Percentiles rank a stretch among this genome's conserved stretches.
These are phyloP conservation scores for Adelognathus sp. DNA, from an alignment of 2,888 invertebrate genomes.

Conservation along the genomic window DNA sequence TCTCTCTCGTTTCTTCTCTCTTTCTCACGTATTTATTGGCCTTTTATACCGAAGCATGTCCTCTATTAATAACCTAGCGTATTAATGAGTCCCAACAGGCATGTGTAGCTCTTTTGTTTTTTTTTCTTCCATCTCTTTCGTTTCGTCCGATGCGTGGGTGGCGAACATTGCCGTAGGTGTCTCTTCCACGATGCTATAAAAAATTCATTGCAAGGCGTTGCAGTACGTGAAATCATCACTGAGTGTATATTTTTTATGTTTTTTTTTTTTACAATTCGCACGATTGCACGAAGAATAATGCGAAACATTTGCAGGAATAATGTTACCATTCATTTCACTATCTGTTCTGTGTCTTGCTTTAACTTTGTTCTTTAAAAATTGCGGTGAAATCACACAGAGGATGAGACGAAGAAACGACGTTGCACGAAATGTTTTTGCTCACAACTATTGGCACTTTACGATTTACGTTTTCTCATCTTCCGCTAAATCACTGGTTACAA, in stretches of 20 bases:
- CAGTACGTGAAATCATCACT: slow-evolving; percentile 44
- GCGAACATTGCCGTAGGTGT: slow-evolving; percentile 58
- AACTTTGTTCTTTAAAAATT: background rate
- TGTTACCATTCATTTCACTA: background rate
- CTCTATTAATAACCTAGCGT: slow-evolving; percentile 75
- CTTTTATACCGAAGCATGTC: slow-evolving; percentile 73
- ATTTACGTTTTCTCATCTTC: slow-evolving; percentile 51
- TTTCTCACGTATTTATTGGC: slow-evolving; percentile 66
- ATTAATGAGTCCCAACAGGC: slow-evolving; percentile 69
- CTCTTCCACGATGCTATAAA: slow-evolving; percentile 38
- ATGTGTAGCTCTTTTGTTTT: slow-evolving; percentile 25
- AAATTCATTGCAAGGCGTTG: slow-evolving; percentile 39
- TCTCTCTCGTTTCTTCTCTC: slow-evolving; percentile 6
- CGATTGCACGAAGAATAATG: slow-evolving; percentile 38
- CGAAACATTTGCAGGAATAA: slow-evolving; percentile 16
- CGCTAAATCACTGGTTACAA: background rate
- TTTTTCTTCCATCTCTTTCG: slow-evolving; percentile 41
- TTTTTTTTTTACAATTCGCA: slow-evolving; percentile 17
- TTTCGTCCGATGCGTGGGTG: slow-evolving; percentile 56
- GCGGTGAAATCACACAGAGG: slow-evolving; percentile 56
- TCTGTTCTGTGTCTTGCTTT: background rate
- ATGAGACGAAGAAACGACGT: slow-evolving; percentile 21
- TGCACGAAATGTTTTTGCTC: slow-evolving; percentile 57
- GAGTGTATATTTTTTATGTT: background rate
- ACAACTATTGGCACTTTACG: slow-evolving; percentile 47